Evolutionary conservation across 1,140 invertebrate genomes (phyloP), one percentile per base, ranked within the genome.

Genomic region (Ylistrum balloti): DNA sequence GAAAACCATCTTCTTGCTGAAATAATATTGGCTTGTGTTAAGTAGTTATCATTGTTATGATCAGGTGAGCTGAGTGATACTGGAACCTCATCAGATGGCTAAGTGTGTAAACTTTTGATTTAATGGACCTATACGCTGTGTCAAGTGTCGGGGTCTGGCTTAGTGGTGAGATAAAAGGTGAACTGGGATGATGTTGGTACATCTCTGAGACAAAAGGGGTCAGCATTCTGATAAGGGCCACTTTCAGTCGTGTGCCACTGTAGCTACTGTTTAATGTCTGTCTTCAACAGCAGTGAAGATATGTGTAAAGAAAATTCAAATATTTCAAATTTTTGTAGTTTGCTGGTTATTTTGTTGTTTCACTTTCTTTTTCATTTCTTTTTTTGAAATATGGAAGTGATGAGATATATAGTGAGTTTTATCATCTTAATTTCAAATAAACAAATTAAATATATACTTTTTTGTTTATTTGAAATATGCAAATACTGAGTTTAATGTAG

Each of bases 41-140:
- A 74, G 28, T 74, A 28, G 9, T 74, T 74, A 74, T 74, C 56
- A 74, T 74, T 74, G 56, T 74, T 74, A 28, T 74, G 56, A 74
- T 28, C 22, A 74, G 56, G 56, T 74, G 56, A 28, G 56, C 1
- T 74, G 56, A 74, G 56, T 28, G 56, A 74, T 74, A 74, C n/a
- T 28, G 9, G 56, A 17, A n/a, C 9, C n/a, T 74, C 56, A 74
- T 74, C 56, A 28, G n/a, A 74, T 74, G 5, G 9, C 22, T n/a
- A 11, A 74, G 56, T 74, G 56, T 74, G 56, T 74, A 74, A n/a
- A 74, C 22, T 74, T 74, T 74, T 74, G 56, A 74, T 74, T 74
- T 74, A 74, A 74, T 74, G 56, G 56, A 28, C 22, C 56, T 74
- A n/a, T 22, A n/a, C n/a, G 22, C 56, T 74, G 56, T 74, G 56